phyloP scores from a whole-genome alignment of 2,888 invertebrate genomes.

The Xylota segnis region DNA sequence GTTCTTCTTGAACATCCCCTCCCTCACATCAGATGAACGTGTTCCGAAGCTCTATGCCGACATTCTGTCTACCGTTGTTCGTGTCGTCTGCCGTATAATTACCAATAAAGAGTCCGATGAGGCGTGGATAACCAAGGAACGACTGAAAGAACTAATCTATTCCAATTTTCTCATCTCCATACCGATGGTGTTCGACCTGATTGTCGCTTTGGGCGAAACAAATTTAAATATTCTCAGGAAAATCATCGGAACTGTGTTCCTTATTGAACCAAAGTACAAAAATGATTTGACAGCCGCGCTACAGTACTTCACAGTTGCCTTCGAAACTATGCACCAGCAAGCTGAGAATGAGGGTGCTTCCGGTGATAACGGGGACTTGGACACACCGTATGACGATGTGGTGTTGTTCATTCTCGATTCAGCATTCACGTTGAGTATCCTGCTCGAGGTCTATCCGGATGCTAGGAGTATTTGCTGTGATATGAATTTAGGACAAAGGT shows the following conservation, averaged over 20 bases:
- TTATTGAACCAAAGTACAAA: conserved; percentile 86
- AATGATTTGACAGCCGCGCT: conserved; percentile 86
- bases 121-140: conserved; percentile 88
- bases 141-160: conserved; percentile 90
- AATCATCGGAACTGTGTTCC: conserved; percentile 88
- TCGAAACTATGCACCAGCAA: conserved; percentile 81
- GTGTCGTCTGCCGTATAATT: conserved; percentile 90
- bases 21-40: conserved; percentile 83
- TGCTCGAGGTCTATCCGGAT: conserved; percentile 88
- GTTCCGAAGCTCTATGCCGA: conserved; percentile 86
- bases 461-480: conserved; percentile 86
- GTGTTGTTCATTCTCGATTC: conserved; percentile 89
- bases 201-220: conserved; percentile 89
- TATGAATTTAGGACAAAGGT: conserved; percentile 87
- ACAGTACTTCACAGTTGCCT: conserved; percentile 86
- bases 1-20: conserved; percentile 87
- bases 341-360: conserved; percentile 82
- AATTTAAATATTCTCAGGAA: conserved; percentile 87
- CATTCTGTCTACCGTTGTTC: conserved; percentile 88
- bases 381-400: conserved; percentile 87
- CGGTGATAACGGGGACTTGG: conserved; percentile 78
- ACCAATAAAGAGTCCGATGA: conserved; percentile 91
- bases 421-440: conserved; percentile 88
- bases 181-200: conserved; percentile 92
- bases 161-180: conserved; percentile 93